These are phyloP conservation scores for Amphipoea lucens DNA, from an alignment of 2,888 invertebrate species.

Conservation along the genomic window DNA sequence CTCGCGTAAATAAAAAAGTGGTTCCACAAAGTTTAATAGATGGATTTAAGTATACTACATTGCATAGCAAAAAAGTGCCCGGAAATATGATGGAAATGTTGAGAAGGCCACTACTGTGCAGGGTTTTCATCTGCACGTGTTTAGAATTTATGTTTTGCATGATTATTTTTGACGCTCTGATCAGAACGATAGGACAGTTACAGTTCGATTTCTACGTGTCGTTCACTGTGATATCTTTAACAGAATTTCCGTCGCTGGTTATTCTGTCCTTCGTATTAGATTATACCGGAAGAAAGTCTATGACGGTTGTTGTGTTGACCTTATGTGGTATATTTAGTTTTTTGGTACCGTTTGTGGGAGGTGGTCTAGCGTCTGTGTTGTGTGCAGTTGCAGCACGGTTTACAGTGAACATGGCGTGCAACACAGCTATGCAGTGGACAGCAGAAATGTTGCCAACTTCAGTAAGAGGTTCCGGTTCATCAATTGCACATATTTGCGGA, in stretches of 20 bases:
- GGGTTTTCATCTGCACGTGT: conserved; percentile 75
- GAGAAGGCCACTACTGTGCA: conserved; percentile 74
- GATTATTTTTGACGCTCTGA: conserved; percentile 79
- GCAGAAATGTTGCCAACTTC: conserved; percentile 82
- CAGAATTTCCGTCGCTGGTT: conserved; percentile 80
- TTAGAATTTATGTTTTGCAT: conserved; percentile 76
- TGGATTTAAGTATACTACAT: conserved; percentile 71
- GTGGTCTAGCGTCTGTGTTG: conserved; percentile 76
- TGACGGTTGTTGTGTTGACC: conserved; percentile 69
- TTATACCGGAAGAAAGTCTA: conserved; percentile 77
- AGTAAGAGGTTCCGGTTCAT: conserved; percentile 79
- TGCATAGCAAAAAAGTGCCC: conserved; percentile 55
- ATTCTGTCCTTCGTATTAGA: conserved; percentile 80
- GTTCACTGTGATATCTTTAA: conserved; percentile 80
- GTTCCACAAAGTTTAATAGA: conserved; percentile 74
- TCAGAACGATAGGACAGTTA: conserved; percentile 78
- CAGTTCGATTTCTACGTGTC: conserved; percentile 82
- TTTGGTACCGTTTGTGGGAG: conserved; percentile 73
- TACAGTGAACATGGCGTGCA: conserved; percentile 77
- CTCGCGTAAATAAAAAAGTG: conserved; percentile 76
- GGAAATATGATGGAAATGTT: conserved; percentile 73
- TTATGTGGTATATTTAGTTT: conserved; percentile 75
- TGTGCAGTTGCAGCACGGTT: conserved; percentile 82
- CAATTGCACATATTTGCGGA: conserved; percentile 80
- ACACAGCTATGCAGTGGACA: conserved; percentile 79